phyloP scores from a whole-genome alignment of 2,888 invertebrate genomes.

The Chrysolina oricalcia region DNA sequence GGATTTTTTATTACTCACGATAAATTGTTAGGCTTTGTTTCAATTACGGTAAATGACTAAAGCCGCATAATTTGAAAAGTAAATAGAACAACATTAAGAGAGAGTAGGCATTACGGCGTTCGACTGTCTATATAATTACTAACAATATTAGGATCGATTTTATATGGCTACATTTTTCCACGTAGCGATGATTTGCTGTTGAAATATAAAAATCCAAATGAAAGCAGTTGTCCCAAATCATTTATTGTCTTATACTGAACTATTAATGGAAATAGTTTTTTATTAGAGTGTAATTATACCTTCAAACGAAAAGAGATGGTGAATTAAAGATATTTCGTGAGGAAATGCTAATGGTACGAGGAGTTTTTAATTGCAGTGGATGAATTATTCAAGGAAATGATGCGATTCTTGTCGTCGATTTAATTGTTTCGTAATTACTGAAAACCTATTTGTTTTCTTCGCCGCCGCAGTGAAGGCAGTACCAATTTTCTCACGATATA shows the following conservation, averaged over 20 bases:
- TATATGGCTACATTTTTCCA: slow-evolving; percentile 42
- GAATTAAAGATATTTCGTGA: slow-evolving; percentile 53
- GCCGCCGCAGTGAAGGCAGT: slow-evolving; percentile 43
- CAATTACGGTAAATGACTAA: slow-evolving; percentile 48
- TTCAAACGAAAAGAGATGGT: slow-evolving; percentile 36
- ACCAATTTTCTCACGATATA: slow-evolving; percentile 61
- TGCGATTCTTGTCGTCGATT: slow-evolving; percentile 61
- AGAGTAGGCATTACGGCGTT: slow-evolving; percentile 40
- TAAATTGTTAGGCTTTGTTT: slow-evolving; percentile 32
- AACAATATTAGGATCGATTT: slow-evolving; percentile 47
- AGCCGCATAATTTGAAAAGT: slow-evolving; percentile 45
- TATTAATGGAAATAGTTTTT: slow-evolving; percentile 47
- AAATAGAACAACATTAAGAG: slow-evolving; percentile 48
- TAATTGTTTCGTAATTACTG: slow-evolving; percentile 65
- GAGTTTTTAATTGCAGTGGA: slow-evolving; percentile 57
- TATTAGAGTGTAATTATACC: slow-evolving; percentile 52
- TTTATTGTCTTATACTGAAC: slow-evolving; percentile 41
- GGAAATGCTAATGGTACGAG: slow-evolving; percentile 45
- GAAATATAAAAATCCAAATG: slow-evolving; percentile 48
- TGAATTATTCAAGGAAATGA: slow-evolving; percentile 63
- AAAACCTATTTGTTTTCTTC: slow-evolving; percentile 61
- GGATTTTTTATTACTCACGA: slow-evolving; percentile 13
- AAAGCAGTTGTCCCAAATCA: slow-evolving; percentile 49
- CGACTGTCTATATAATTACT: slow-evolving; percentile 44
- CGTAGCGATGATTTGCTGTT: slow-evolving; percentile 27